phyloP scores from a whole-genome alignment of 2,113 vertebrate species.

The Rutilus rutilus region DNA sequence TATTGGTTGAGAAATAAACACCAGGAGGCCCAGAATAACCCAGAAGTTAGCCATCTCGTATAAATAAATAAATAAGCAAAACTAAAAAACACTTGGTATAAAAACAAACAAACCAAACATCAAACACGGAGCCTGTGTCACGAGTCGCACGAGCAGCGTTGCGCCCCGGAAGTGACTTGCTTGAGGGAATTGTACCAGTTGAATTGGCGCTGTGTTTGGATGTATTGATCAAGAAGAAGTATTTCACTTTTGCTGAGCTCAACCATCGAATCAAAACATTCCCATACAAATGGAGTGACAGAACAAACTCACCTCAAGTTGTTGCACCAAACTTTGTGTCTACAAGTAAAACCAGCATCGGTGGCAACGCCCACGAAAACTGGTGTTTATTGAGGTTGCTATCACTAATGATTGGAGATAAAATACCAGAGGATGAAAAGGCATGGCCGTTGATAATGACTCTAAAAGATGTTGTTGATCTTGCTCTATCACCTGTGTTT shows the following conservation, averaged over 20 bases:
- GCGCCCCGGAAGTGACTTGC: neutral
- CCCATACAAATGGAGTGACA: neutral
- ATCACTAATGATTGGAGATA: constrained; percentile 11
- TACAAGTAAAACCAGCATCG: neutral
- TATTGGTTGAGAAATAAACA: neutral
- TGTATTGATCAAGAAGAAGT: neutral
- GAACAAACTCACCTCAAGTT: neutral
- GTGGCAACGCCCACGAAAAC: neutral
- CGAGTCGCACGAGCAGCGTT: too few species aligned
- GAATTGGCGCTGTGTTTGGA: neutral
- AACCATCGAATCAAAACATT: neutral
- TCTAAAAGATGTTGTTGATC: too few species aligned
- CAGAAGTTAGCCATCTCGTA: neutral
- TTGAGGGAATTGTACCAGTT: neutral
- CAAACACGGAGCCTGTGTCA: too few species aligned
- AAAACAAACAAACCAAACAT: too few species aligned
- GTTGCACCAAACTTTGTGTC: neutral
- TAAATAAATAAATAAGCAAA: too few species aligned
- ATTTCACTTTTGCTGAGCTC: neutral
- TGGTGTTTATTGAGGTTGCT: neutral
- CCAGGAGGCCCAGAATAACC: neutral
- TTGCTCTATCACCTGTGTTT: too few species aligned
- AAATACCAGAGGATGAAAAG: neutral
- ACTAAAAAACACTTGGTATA: too few species aligned
- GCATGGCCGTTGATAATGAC: neutral